These are phyloP conservation scores for Edolisoma coerulescens DNA, from an alignment of 2,113 vertebrate genomes.

Conservation along the genomic window DNA sequence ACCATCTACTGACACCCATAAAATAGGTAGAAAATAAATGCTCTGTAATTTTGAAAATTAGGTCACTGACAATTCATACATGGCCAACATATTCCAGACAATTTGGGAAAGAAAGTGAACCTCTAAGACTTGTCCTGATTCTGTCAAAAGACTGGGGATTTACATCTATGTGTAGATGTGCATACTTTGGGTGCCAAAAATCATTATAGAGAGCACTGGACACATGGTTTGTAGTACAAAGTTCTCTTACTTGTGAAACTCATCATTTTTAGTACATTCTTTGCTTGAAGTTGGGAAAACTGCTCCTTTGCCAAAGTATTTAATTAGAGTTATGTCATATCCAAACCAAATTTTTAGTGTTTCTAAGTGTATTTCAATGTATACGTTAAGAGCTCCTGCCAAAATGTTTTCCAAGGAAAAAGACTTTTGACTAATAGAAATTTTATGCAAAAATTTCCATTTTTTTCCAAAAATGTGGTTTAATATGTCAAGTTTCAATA, in stretches of 20 bases:
- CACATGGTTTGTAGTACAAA: background rate
- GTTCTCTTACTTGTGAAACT: background rate
- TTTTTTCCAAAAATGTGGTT: background rate
- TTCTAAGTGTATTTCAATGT: background rate
- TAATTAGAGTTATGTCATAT: background rate
- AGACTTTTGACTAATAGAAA: background rate
- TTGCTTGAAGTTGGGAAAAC: background rate
- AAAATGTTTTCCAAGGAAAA: background rate
- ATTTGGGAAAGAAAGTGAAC: background rate
- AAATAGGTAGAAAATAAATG: background rate
- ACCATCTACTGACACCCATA: background rate
- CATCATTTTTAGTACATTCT: background rate
- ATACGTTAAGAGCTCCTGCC: background rate
- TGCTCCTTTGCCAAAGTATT: background rate
- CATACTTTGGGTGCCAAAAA: background rate
- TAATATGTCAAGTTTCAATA: background rate
- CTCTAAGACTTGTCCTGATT: background rate
- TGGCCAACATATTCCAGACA: background rate
- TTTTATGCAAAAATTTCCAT: background rate
- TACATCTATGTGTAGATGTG: background rate
- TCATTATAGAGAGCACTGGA: background rate
- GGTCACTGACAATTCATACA: background rate
- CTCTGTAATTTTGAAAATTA: background rate
- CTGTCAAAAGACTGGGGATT: background rate
- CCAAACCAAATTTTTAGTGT: background rate